Evolutionary conservation across 1,140 invertebrate genomes (phyloP).

Genomic region (Arion vulgaris): DNA sequence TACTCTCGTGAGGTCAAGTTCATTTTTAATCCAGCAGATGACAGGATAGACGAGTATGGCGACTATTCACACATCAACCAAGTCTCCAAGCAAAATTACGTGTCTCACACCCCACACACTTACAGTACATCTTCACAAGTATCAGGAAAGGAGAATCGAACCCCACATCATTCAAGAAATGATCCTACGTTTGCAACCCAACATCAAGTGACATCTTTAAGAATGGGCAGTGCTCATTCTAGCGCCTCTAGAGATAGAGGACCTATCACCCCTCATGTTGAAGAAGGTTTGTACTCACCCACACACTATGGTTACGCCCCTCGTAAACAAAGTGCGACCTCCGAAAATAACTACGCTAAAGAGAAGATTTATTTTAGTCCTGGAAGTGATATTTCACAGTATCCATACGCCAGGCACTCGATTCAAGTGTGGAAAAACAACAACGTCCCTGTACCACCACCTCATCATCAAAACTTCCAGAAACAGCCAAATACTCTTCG

Average conservation of each 20-base stretch:
- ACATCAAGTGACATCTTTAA: neutral
- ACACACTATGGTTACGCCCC: neutral
- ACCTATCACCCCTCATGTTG: conserved; percentile 16
- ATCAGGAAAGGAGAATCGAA: conserved; percentile 29
- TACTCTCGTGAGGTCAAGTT: conserved; percentile 34
- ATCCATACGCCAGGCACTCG: neutral
- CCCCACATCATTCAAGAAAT: neutral
- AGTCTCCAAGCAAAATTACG: neutral
- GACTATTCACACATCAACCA: conserved; percentile 30
- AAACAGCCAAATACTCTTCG: neutral
- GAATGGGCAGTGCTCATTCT: neutral
- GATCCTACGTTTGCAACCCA: neutral
- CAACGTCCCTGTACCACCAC: neutral
- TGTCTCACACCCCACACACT: conserved; percentile 19
- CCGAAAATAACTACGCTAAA: neutral
- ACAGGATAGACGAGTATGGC: conserved; percentile 13
- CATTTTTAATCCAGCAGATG: conserved; percentile 26
- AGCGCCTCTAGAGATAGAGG: neutral
- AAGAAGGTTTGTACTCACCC: conserved; percentile 28
- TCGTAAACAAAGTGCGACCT: neutral
- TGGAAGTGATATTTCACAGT: neutral
- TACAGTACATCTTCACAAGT: conserved; percentile 4
- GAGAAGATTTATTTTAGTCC: neutral
- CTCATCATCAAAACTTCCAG: neutral
- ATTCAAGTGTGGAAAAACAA: conserved; percentile 20